phyloP scores from a whole-genome alignment of 2,113 vertebrate genomes.

The Prionailurus viverrinus region DNA sequence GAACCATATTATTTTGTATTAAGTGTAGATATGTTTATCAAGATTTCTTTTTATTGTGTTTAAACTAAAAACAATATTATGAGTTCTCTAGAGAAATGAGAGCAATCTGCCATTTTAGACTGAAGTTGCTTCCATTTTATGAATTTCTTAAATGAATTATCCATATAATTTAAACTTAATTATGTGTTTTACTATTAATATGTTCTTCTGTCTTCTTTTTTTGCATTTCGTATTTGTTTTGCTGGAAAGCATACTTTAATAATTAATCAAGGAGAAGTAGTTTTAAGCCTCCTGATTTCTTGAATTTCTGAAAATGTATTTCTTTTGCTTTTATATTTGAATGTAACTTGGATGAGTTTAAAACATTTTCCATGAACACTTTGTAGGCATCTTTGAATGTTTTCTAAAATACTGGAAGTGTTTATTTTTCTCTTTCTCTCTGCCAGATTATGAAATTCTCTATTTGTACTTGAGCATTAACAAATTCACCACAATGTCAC shows the following conservation, averaged over 20 bases:
- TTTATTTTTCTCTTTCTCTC: not conserved
- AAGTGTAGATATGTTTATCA: not conserved
- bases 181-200: slow-evolving; percentile 9
- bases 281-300: slow-evolving; percentile 12
- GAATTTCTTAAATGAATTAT: slow-evolving; percentile 27
- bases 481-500: not conserved
- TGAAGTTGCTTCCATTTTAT: slow-evolving; percentile 40
- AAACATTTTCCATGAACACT: slow-evolving; percentile 9
- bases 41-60: not conserved
- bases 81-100: not conserved
- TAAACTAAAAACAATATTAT: not conserved
- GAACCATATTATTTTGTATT: not conserved
- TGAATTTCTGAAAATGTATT: slow-evolving; percentile 1
- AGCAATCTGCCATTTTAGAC: slow-evolving; percentile 33
- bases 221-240: not conserved
- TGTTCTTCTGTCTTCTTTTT: slow-evolving; percentile 17
- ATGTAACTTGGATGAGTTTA: not conserved
- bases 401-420: not conserved
- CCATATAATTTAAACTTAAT: not conserved
- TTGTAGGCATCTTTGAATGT: not conserved
- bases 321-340: slow-evolving; percentile 27
- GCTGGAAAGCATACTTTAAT: slow-evolving; percentile 35
- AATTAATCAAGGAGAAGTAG: slow-evolving; percentile 26
- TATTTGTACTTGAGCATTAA: not conserved
- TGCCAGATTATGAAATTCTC: not conserved